Evolutionary conservation across 92 coral and sea anemone species (phyloP), one percentile per base, ranked within the genome.

Genomic region (Metridium senile): DNA sequence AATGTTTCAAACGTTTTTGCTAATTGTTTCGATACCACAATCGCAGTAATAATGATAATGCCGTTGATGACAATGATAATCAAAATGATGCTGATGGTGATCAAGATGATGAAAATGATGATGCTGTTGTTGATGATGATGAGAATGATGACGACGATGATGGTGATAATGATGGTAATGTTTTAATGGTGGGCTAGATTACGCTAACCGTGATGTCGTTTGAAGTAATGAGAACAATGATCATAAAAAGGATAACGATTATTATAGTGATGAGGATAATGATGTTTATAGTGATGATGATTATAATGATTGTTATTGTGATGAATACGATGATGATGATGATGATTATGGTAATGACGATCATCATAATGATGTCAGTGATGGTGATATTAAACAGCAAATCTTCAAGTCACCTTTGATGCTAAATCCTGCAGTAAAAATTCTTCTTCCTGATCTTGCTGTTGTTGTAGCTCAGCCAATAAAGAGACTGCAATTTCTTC

Each of bases 381-480:
- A 59, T 26, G 66, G 7, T 23, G 66, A 59, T 59, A 22, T 10
- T 18, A 23, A 26, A 2, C 11, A 59, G 33, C 11, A 7, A 26
- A 59, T 2, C 32, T 7, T 59, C 7, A 6, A 1, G 45, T 72
- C 66, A 95, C 99, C 94, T 95, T 95, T 8, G 84, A 65, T 23
- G 99, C 89, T 19, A 95, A 79, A 70, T 92, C 97, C 35, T 91
- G 80, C 28, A 95, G 73, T 26, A 95, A 82, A 51, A 83, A 87
- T 69, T 95, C 99, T 19, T 97, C 96, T 45, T 95, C 99, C 73
- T 89, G 93, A 56, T 95, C 97, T 59, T 95, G 99, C 16, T 76
- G 70, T n/a, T 85, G 81, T 87, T 95, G 99, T 0, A 95, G 91
- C 59, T 93, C 89, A 46, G 99, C 99, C 84, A 95, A 61, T 19